Percentiles rank a stretch among this genome's conserved stretches.
Conservation (phyloP, 1,140 invertebrate genomes). For the Nephila pilipes region DNA sequence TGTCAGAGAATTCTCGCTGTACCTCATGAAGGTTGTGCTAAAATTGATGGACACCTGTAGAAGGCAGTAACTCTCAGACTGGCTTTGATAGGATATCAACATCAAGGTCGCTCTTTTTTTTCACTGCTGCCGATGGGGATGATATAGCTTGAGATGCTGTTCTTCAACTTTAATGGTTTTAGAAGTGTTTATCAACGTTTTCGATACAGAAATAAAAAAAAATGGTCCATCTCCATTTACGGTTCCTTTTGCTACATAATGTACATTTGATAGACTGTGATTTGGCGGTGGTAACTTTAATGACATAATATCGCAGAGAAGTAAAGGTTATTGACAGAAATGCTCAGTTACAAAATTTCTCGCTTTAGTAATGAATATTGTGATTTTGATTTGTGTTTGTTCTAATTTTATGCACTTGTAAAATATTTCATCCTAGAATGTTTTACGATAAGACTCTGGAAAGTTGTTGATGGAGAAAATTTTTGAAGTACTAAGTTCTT, state of each 20-base stretch:
- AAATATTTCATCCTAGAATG: too few species aligned
- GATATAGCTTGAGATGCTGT: constrained; percentile 42
- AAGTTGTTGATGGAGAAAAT: too few species aligned
- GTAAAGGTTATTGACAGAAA: background rate
- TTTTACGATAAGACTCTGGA: too few species aligned
- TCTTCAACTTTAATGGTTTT: constrained; percentile 19
- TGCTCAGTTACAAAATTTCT: background rate
- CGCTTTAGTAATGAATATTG: background rate
- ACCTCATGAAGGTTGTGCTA: constrained; percentile 30
- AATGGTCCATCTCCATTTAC: background rate
- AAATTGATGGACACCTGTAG: constrained; percentile 60
- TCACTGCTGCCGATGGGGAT: constrained; percentile 8
- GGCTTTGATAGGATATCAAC: constrained; percentile 48
- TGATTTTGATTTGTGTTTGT: too few species aligned
- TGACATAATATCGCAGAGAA: background rate
- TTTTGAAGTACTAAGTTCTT: too few species aligned
- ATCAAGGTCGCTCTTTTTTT: constrained; percentile 60
- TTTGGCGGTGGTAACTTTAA: background rate
- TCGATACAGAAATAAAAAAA: constrained; percentile 12
- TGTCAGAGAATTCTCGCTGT: constrained; percentile 32
- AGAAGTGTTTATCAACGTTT: background rate
- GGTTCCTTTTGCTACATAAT: background rate
- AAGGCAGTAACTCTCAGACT: constrained; percentile 7
- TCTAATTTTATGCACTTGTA: too few species aligned
- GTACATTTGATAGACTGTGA: constrained; percentile 14